Evolutionary conservation across 2,113 vertebrate species (phyloP).

Genomic region (Rousettus leschenaultii): DNA sequence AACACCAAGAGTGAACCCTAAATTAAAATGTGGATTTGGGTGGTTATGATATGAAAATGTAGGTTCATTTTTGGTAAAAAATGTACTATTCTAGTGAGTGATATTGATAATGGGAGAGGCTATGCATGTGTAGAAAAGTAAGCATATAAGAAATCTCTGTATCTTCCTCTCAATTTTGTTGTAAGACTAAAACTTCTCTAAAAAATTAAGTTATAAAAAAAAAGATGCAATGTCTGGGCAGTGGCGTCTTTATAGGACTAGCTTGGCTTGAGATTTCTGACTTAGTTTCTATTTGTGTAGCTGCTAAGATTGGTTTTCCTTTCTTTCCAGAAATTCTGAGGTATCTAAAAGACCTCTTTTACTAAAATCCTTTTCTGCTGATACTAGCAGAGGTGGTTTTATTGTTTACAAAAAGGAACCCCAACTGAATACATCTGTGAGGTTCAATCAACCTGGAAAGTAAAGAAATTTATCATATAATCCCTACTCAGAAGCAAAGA

Average conservation of each 20-base stretch:
- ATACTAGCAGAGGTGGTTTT: not conserved
- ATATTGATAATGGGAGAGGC: not conserved
- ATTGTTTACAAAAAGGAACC: not conserved
- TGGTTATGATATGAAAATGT: not conserved
- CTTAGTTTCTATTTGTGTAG: not conserved
- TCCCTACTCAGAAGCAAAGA: not conserved
- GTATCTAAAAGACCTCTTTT: not conserved
- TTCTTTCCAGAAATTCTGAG: not conserved
- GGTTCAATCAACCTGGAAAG: not conserved
- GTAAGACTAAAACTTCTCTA: not conserved
- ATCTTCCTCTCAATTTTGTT: not conserved
- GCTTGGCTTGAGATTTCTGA: not conserved
- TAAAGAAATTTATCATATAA: not conserved
- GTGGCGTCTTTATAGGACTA: not conserved
- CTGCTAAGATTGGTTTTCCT: not conserved
- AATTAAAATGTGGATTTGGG: not conserved
- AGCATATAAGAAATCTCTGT: not conserved
- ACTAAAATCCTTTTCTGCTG: slow-evolving; percentile 7
- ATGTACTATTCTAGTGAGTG: not conserved
- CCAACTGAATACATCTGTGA: not conserved
- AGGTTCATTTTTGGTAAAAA: not conserved
- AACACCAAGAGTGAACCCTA: not conserved
- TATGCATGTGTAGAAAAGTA: not conserved
- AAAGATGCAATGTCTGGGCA: not conserved
- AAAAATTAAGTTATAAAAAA: not conserved